Base-by-base conservation (phyloP, 2,797 vertebrate species). In the Rhinophrynus dorsalis region DNA sequence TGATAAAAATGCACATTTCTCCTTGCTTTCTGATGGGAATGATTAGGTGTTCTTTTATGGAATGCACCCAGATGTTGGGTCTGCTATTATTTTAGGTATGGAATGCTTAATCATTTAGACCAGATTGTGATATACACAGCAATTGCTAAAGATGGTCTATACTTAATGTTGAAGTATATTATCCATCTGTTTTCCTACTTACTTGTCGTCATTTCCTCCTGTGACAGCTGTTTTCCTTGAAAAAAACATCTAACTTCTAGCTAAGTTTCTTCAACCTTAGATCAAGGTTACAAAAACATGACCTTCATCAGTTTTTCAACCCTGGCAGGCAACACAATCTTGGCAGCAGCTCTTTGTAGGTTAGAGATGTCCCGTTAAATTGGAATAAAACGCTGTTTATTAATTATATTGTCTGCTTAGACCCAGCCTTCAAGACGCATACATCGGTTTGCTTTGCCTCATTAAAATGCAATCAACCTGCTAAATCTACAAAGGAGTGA, bases 211-310 rank as follows among this genome's bases (percentile, higher is more conserved):
- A 50, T 62, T 20, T 33, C 32, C 44, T 67, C 37, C n/a, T n/a
- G n/a, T 24, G 52, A 32, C 63, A 67, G 63, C 51, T 67, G 63
- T 67, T 35, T 48, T 48, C 44, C 59, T 62, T 62, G 59, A 48
- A 30, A 67, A 38, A 56, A 45, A 24, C 51, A 32, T 50, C 10
- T 67, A 51, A 67, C 63, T 52, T 23, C 27, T 33, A 15, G 38
- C 63, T 32, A 33, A 23, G 63, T 56, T 44, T 12, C 13, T 33
- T 44, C 54, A 44, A 40, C 63, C 63, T 67, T 67, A 12, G 23
- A 17, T 20, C 63, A 67, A 67, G 63, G 63, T 67, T 55, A 67
- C 44, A 37, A 56, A 45, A 67, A 56, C 26, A 13, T 56, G 51
- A 44, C 51, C 37, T 38, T 66, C 24, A 66, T 50, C 50, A 55